A percentile compares a stretch with the other conserved stretches of the same genome.
Evolutionary conservation across 2,888 invertebrate species (phyloP).

Genomic region (Eupithecia abbreviata): DNA sequence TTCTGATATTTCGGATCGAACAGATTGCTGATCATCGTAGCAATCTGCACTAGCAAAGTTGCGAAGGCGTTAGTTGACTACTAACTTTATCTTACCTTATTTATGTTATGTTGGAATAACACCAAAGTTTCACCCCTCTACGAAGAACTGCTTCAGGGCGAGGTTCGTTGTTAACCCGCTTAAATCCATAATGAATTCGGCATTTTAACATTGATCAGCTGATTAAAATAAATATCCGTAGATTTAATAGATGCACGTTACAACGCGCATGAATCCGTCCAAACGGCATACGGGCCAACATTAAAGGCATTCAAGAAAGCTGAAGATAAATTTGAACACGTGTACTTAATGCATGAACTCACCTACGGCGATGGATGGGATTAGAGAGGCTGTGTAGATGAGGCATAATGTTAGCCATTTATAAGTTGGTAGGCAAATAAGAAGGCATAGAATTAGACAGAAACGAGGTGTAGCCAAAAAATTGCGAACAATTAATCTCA

Average conservation of each 20-base stretch:
- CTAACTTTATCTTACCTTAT: too few species aligned
- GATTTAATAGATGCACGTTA: background rate
- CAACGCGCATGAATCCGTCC: background rate
- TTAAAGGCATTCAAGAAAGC: slow-evolving; percentile 41
- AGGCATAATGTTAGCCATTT: background rate
- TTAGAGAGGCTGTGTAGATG: background rate
- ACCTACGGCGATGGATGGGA: slow-evolving; percentile 10
- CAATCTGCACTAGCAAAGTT: background rate
- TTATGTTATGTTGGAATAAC: too few species aligned
- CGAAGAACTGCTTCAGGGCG: too few species aligned
- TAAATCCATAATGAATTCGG: too few species aligned
- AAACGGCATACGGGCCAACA: slow-evolving; percentile 21
- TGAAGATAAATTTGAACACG: slow-evolving; percentile 51
- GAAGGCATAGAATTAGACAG: too few species aligned
- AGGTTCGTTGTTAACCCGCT: too few species aligned
- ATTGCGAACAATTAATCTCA: too few species aligned
- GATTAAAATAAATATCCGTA: background rate
- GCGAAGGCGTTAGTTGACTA: background rate
- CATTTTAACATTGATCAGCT: background rate
- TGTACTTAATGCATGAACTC: slow-evolving; percentile 55
- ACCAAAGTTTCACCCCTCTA: too few species aligned
- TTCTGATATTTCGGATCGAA: too few species aligned
- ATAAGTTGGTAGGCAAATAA: background rate
- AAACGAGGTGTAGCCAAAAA: too few species aligned
- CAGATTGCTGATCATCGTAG: background rate